Evolutionary conservation across 2,113 vertebrate genomes (phyloP).

Genomic region (Parus major): DNA sequence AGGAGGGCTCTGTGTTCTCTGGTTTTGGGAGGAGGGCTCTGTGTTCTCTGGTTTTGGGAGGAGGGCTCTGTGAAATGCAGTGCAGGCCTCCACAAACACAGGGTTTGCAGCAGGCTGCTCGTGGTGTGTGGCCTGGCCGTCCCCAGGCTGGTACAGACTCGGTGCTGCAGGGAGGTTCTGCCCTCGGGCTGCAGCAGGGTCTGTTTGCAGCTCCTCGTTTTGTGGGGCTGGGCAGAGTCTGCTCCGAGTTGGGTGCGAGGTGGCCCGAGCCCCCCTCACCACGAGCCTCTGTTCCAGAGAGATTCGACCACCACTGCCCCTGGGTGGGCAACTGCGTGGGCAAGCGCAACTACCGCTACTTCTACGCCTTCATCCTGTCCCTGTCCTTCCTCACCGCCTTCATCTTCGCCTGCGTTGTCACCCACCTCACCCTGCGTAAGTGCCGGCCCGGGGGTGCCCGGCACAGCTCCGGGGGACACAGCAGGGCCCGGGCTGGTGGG

Average conservation of each 20-base stretch:
- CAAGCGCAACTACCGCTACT: conserved; percentile 95
- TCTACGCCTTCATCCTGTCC: conserved; percentile 96
- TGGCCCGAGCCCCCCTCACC: neutral
- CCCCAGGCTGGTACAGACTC: neutral
- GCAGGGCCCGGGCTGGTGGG: rapidly evolving
- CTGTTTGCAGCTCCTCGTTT: rapidly evolving
- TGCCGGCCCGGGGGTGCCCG: neutral
- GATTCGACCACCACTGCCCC: conserved; percentile 96
- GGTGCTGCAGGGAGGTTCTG: neutral
- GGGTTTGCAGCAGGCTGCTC: neutral
- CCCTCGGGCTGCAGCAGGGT: neutral
- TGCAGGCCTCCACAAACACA: neutral
- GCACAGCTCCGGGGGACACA: neutral
- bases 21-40: neutral
- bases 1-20: neutral
- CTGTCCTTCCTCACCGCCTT: conserved; percentile 95
- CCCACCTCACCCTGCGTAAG: conserved; percentile 92
- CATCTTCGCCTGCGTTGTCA: conserved; percentile 94
- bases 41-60: neutral
- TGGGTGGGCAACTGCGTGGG: conserved; percentile 99
- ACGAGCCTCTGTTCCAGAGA: conserved; percentile 74
- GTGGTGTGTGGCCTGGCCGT: neutral
- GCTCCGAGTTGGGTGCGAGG: rapidly evolving
- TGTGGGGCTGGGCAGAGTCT: neutral
- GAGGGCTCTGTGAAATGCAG: neutral